Percentiles rank a stretch among this genome's conserved stretches.
Conservation (phyloP, 2,113 vertebrate species). For the Psittacula cyanocephala region DNA sequence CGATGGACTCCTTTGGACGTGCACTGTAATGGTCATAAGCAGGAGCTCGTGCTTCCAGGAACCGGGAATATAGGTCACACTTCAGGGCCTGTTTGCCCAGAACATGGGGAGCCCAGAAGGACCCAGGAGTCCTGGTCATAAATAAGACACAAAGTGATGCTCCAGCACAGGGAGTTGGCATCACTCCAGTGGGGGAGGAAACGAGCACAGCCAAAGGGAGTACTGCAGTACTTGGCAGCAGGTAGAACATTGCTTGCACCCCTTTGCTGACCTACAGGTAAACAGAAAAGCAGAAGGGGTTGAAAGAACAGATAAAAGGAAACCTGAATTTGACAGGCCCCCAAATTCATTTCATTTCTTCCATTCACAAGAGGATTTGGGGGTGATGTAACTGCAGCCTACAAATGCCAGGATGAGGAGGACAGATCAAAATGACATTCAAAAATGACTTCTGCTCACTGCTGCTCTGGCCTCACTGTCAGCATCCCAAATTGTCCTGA, state of each 20-base stretch:
- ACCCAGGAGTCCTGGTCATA: accelerated
- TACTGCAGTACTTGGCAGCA: neutral
- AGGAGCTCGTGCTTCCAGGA: neutral
- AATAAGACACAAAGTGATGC: neutral
- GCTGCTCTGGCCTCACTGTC: neutral
- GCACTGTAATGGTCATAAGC: neutral
- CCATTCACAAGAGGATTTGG: neutral
- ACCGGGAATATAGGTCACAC: neutral
- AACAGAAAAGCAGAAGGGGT: neutral
- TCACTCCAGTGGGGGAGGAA: accelerated
- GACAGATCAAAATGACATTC: neutral
- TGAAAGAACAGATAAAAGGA: neutral
- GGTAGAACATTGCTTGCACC: accelerated
- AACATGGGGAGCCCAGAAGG: accelerated
- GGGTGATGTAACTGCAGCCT: neutral
- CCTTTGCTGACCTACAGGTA: neutral
- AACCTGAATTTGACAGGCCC: neutral
- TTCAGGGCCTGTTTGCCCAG: neutral
- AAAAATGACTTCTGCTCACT: neutral
- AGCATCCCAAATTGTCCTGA: neutral
- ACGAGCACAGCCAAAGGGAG: accelerated
- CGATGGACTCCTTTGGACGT: neutral
- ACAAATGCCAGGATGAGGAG: neutral
- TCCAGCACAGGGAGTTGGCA: neutral
- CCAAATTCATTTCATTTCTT: neutral